Conservation (phyloP, 64 coral and sea anemone genomes). For the Dendronephthya gigantea region DNA sequence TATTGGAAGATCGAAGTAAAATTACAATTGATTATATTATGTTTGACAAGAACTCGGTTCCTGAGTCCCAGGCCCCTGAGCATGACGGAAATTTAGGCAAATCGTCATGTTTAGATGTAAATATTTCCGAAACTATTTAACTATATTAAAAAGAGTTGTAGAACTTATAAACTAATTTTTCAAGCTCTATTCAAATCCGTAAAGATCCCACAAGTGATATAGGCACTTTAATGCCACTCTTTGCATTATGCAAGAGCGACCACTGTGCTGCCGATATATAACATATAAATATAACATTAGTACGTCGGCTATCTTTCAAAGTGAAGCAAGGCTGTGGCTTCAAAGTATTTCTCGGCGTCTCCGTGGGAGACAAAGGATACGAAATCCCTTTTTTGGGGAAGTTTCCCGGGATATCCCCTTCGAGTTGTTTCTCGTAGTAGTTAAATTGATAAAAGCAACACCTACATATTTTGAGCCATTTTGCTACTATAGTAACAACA, state of each 20-base stretch:
- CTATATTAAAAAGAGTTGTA: too few relatives aligned
- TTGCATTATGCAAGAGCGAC: neutral
- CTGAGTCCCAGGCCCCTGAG: too few relatives aligned
- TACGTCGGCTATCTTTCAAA: neutral
- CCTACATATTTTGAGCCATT: slow-evolving; percentile 9
- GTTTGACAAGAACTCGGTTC: too few relatives aligned
- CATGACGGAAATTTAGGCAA: too few relatives aligned
- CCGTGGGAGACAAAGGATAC: neutral
- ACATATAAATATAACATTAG: neutral
- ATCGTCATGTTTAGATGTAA: too few relatives aligned
- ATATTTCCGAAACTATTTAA: too few relatives aligned
- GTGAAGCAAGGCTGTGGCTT: neutral
- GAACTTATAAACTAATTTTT: too few relatives aligned
- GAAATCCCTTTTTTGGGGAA: slow-evolving; percentile 3
- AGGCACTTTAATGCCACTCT: slow-evolving; percentile 10
- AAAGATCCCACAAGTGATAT: too few relatives aligned
- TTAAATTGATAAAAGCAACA: slow-evolving; percentile 12
- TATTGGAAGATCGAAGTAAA: too few relatives aligned
- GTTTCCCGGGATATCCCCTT: slow-evolving; percentile 14
- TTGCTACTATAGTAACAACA: slow-evolving; percentile 6
- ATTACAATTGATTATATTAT: too few relatives aligned
- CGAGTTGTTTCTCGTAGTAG: slow-evolving; percentile 16
- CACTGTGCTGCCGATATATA: slow-evolving; percentile 2
- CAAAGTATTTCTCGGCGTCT: neutral
- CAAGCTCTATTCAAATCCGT: too few relatives aligned